Base-by-base conservation (phyloP, 2,113 vertebrate genomes). In the Burhinus oedicnemus region DNA sequence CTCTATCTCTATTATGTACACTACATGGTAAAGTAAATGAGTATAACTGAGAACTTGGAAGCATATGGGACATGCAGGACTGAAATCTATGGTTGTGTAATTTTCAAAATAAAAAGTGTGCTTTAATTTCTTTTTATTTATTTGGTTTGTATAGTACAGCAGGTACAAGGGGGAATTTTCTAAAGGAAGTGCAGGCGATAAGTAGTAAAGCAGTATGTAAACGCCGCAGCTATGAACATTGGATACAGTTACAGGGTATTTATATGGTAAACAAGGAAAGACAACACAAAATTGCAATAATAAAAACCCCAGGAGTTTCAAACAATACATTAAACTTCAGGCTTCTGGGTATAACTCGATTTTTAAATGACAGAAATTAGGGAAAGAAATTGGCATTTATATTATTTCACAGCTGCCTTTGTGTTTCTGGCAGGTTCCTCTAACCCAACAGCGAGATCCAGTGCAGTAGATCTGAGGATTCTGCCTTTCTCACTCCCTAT, bases 1-100 rank as follows among this genome's bases (percentile, higher is more conserved):
- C 36, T 7, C 1, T 3, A 4, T 13, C 4, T 30, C 14, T 71
- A 1, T 57, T 52, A 22, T 16, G 18, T 11, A 36, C 1, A 6
- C 9, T 30, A 10, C 22, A 6, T 12, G 9, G 47, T 30, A 64
- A 34, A 77, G 11, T 4, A 71, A 51, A 44, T 9, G n/a, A 29
- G 10, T 42, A 21, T 22, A 52, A 60, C 12, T 11, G 52, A 45
- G 77, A 82, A 40, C 27, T 9, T 61, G 22, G n/a, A 92, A 83
- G 11, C 11, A 44, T 8, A 7, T 11, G 26, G 45, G 15, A 65
- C 32, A 13, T 6, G 16, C 64, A 82, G 27, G 17, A 68, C 22
- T 44, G 23, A 87, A 78, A 90, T 23, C 27, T 27, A 16, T 3
- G 17, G 10, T 5, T 54, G 22, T 12, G 8, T 22, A 52, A 75